Percentiles rank a stretch among this genome's conserved stretches.
phyloP scores from a whole-genome alignment of 2,888 invertebrate genomes.

The Eupithecia subfuscata region DNA sequence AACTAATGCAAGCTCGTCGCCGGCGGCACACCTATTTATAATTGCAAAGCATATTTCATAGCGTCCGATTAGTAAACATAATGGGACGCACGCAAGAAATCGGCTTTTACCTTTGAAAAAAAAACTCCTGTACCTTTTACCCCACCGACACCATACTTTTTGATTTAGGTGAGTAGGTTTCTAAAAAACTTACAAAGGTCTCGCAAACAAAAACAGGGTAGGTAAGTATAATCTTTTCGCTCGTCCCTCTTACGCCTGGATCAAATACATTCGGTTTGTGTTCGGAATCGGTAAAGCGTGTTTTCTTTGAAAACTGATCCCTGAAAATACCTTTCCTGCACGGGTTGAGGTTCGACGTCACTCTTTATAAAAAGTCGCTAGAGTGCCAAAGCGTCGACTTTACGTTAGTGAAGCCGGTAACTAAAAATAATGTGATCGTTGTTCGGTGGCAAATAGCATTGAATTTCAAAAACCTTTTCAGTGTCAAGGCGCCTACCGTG shows the following conservation, averaged over 20 bases:
- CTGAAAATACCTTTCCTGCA: slow-evolving; percentile 54
- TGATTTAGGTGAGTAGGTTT: slow-evolving; percentile 32
- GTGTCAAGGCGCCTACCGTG: too few relatives aligned
- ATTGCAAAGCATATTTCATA: slow-evolving; percentile 30
- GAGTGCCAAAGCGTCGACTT: slow-evolving; percentile 21
- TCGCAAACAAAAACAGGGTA: slow-evolving; percentile 48
- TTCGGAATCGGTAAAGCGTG: slow-evolving; percentile 60
- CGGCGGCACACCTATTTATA: slow-evolving; percentile 41
- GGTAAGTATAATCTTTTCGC: slow-evolving; percentile 50
- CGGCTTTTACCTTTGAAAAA: slow-evolving; percentile 15
- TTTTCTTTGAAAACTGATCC: slow-evolving; percentile 71
- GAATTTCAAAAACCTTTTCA: not conserved
- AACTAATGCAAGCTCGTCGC: slow-evolving; percentile 48
- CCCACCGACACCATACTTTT: slow-evolving; percentile 24
- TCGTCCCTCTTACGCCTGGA: slow-evolving; percentile 50
- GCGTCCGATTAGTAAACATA: slow-evolving; percentile 16
- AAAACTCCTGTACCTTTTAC: slow-evolving; percentile 17
- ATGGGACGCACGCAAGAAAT: slow-evolving; percentile 10
- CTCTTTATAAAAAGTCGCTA: slow-evolving; percentile 50
- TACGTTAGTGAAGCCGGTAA: slow-evolving; percentile 17
- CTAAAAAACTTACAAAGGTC: slow-evolving; percentile 37
- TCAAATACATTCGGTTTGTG: slow-evolving; percentile 52
- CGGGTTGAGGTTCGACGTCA: slow-evolving; percentile 52
- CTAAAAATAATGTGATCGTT: not conserved
- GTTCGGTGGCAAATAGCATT: not conserved